Evolutionary conservation across 37 sponge, comb jelly and placozoan genomes (phyloP), one percentile per base, ranked within the genome.

Genomic region (Aplysina aerophoba): DNA sequence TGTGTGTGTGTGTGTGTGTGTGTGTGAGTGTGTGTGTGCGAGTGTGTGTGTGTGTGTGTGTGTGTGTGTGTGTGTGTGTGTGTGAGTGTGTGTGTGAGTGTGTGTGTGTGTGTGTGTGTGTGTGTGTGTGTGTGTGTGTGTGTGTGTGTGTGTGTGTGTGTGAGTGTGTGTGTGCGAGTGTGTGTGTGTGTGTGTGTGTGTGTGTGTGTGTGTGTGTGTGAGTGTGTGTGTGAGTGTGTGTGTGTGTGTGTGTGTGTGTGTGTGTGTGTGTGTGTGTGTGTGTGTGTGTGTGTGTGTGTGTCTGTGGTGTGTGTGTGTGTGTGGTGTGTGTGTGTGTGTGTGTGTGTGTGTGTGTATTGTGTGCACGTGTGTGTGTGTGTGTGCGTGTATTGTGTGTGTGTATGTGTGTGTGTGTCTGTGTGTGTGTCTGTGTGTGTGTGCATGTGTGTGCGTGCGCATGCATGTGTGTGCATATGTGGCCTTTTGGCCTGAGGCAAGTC

Each of bases 101-200:
- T 78, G 53, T 78, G 79, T 78, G 79, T 78, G 79, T 78, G n/a
- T 78, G 79, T 39, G 53, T 78, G 13, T 78, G 53, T 39, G 53
- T 78, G 79, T 78, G 79, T 78, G 79, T 78, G 79, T 78, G 79
- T 39, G 79, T 78, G 79, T 78, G 41, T 78, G 79, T 39, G 13
- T 78, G 79, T 78, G 79, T 78, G 79, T 78, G 79, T 78, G 79
- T 78, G 79, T 78, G 79, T 78, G 79, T 78, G 79, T 78, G 79
- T 39, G 53, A 41, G 79, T 78, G 79, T 78, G 79, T 78, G 79
- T 78, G 79, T 39, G 53, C 40, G 79, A 41, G 79, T 39, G 79
- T 78, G 79, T 78, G 79, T 78, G 79, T 78, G 79, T 78, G 53
- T 78, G 79, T 78, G 79, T 78, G 79, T 78, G 53, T 40, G 79